These are phyloP conservation scores for Caenorhabditis drosophilae DNA, from an alignment of 2,888 invertebrate species.

Conservation along the genomic window DNA sequence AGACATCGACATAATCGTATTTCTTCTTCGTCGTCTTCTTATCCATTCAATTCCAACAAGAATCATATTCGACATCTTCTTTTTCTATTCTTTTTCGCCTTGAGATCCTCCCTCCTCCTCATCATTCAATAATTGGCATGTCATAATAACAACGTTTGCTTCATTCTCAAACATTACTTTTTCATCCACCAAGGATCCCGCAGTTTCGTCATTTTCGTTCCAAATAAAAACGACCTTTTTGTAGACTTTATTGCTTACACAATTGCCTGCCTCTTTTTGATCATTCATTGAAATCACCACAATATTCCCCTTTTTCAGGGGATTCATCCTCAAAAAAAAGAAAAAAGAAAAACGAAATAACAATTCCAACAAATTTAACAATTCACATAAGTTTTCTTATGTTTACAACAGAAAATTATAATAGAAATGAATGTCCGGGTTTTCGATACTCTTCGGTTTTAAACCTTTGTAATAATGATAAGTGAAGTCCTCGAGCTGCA, in stretches of 20 bases:
- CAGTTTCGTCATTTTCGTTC: not conserved
- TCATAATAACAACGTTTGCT: constrained; percentile 36
- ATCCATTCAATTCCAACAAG: not conserved
- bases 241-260: constrained; percentile 3
- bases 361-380: constrained; percentile 4
- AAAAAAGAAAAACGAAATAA: constrained; percentile 1
- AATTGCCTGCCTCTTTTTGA: not conserved
- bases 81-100: constrained; percentile 17
- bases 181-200: constrained; percentile 4
- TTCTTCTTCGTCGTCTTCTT: not conserved
- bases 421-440: constrained; percentile 36
- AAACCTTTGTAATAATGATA: constrained; percentile 18
- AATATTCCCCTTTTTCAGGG: not conserved
- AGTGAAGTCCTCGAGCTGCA: constrained; percentile 15
- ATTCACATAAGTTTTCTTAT: not conserved
- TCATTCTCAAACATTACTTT: constrained; percentile 27
- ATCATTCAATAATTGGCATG: constrained; percentile 34
- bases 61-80: not conserved
- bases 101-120: constrained; percentile 17
- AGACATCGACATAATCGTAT: no score
- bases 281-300: not conserved
- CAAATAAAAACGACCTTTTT: constrained; percentile 17
- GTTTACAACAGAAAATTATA: constrained; percentile 1
- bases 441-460: constrained; percentile 17
- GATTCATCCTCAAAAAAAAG: not conserved